Percentiles rank a stretch among this genome's conserved stretches.
phyloP scores from a whole-genome alignment of 2,888 invertebrate genomes.

The Mystacides longicornis region DNA sequence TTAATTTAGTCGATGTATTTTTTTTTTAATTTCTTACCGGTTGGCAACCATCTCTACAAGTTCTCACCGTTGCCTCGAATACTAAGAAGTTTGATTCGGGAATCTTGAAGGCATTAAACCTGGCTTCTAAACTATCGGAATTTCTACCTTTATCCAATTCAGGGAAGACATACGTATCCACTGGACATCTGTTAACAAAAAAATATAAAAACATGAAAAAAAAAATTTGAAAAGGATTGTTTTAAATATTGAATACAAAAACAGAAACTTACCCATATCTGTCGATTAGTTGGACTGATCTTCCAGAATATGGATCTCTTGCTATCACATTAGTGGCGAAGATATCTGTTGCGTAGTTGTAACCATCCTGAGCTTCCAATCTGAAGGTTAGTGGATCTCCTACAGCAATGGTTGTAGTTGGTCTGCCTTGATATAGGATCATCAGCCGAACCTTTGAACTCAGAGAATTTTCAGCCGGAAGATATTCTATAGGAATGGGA shows the following conservation, averaged over 20 bases:
- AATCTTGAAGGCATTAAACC: constrained; percentile 91
- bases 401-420: constrained; percentile 88
- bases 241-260: neutral
- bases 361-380: constrained; percentile 82
- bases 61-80: constrained; percentile 85
- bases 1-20: neutral
- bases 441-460: constrained; percentile 80
- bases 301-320: constrained; percentile 84
- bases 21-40: constrained; percentile 49
- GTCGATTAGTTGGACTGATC: constrained; percentile 85
- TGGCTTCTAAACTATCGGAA: constrained; percentile 80
- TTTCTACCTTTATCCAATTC: constrained; percentile 79
- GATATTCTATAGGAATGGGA: constrained; percentile 86
- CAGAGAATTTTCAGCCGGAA: constrained; percentile 84
- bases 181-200: constrained; percentile 83
- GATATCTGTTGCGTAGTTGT: constrained; percentile 81
- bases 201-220: constrained; percentile 4
- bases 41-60: constrained; percentile 83
- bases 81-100: constrained; percentile 90
- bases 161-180: constrained; percentile 87
- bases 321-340: constrained; percentile 91
- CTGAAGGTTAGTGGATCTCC: constrained; percentile 87
- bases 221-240: neutral
- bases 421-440: constrained; percentile 83
- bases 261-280: constrained; percentile 64